Conservation (phyloP, 2,113 vertebrate species). For the Oncorhynchus tshawytscha region DNA sequence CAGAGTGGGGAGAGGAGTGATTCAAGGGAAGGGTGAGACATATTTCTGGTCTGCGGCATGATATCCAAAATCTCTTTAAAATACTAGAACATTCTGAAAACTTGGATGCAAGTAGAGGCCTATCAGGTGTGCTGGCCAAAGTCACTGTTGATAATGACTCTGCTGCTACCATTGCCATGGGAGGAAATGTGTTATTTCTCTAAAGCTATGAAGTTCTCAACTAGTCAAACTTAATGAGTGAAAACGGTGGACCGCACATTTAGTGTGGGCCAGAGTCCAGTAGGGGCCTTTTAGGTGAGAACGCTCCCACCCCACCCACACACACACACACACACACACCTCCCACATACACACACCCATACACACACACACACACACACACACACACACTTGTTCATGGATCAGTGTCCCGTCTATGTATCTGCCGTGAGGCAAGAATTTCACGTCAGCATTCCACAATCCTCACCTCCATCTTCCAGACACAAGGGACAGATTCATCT, state of each 20-base stretch:
- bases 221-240: too few species aligned
- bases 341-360: background rate
- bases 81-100: too few species aligned
- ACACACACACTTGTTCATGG: conserved; percentile 18
- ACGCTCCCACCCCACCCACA: background rate
- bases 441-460: conserved; percentile 60
- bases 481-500: conserved; percentile 62
- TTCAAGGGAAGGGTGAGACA: conserved; percentile 8
- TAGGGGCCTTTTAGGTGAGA: too few species aligned
- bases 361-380: conserved; percentile 4
- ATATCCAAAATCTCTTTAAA: too few species aligned
- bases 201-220: too few species aligned
- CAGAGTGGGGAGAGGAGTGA: conserved; percentile 17
- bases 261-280: too few species aligned
- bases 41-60: background rate
- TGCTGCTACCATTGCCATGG: too few species aligned
- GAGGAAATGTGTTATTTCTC: too few species aligned
- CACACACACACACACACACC: background rate
- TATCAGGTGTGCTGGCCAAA: too few species aligned
- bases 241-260: too few species aligned
- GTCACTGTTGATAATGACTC: too few species aligned
- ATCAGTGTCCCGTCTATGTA: background rate
- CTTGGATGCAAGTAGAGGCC: too few species aligned
- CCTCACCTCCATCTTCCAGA: conserved; percentile 53
- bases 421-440: conserved; percentile 46